Percentiles rank a stretch among this genome's conserved stretches.
Conservation (phyloP, 1,140 invertebrate genomes). For the Cherax quadricarinatus region DNA sequence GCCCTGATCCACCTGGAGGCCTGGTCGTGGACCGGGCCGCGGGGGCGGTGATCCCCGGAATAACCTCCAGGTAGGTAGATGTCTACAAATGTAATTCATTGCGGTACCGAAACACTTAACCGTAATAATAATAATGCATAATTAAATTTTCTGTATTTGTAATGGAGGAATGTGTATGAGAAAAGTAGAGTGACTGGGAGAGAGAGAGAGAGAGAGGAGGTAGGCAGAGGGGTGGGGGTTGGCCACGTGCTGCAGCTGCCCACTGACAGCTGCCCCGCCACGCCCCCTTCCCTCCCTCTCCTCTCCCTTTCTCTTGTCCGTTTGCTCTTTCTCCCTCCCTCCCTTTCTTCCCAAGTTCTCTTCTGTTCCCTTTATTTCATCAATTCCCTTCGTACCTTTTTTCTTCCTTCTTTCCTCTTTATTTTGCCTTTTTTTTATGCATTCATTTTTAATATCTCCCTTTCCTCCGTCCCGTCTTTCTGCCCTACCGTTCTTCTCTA, state of each 20-base stretch:
- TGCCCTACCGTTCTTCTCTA: not conserved
- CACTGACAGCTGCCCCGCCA: not conserved
- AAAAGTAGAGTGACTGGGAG: not conserved
- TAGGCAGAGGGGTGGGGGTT: not conserved
- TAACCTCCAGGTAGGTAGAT: too few species aligned
- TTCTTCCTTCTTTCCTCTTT: not conserved
- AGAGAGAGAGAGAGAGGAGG: not conserved
- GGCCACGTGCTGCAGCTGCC: not conserved
- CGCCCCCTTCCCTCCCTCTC: not conserved
- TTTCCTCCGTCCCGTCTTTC: not conserved
- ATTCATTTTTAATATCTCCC: too few species aligned
- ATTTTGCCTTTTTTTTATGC: not conserved
- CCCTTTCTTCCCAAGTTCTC: not conserved
- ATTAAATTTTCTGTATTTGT: not conserved
- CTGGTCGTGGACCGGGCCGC: too few species aligned
- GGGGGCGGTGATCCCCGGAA: too few species aligned
- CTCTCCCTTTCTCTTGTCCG: not conserved
- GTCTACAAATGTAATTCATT: too few species aligned
- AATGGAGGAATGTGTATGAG: not conserved
- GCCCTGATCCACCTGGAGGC: too few species aligned
- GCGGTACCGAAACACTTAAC: too few species aligned
- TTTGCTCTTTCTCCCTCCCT: not conserved
- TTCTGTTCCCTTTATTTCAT: not conserved
- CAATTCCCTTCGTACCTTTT: not conserved
- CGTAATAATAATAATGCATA: too few species aligned